A percentile compares a stretch with the other conserved stretches of the same genome.
Conservation (phyloP, 2,113 vertebrate genomes). For the Dicrurus megarhynchus region DNA sequence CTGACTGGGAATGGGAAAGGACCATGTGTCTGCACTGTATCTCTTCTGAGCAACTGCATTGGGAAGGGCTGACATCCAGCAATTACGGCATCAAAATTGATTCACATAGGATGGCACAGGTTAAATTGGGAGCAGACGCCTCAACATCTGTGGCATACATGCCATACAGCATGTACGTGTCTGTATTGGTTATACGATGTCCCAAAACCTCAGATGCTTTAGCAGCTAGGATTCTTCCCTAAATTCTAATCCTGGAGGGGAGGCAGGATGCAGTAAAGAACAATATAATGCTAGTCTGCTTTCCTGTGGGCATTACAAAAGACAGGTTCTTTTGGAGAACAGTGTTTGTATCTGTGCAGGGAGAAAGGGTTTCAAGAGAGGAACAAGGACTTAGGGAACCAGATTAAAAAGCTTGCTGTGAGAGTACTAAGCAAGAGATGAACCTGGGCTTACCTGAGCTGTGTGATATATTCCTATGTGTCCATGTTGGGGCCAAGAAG, state of each 20-base stretch:
- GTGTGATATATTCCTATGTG: not conserved
- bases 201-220: not conserved
- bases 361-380: not conserved
- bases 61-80: not conserved
- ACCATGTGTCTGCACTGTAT: not conserved
- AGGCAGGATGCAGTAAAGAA: not conserved
- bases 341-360: not conserved
- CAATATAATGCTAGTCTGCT: not conserved
- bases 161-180: not conserved
- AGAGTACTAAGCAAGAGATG: not conserved
- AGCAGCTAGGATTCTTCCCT: not conserved
- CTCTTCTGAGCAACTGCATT: not conserved
- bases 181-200: not conserved
- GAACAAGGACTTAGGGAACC: not conserved
- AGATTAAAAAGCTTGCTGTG: not conserved
- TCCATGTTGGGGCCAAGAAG: not conserved
- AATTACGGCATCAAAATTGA: not conserved
- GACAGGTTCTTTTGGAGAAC: not conserved
- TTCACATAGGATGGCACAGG: not conserved
- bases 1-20: fast-evolving
- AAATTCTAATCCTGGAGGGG: not conserved
- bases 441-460: not conserved
- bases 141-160: not conserved
- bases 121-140: not conserved
- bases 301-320: not conserved